Evolutionary conservation across 2,797 vertebrate species (phyloP).

Genomic region (Pachyuromys duprasi): DNA sequence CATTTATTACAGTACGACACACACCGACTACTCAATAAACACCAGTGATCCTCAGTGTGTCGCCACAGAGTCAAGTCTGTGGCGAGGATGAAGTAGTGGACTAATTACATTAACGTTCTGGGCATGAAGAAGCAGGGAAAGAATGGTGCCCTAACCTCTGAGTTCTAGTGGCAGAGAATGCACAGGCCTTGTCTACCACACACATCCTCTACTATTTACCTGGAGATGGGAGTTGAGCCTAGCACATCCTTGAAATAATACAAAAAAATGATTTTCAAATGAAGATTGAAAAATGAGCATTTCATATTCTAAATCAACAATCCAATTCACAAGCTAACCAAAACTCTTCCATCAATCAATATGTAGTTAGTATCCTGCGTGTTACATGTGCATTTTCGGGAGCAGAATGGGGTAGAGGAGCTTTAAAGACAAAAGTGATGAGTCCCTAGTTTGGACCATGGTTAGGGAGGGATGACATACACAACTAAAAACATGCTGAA

Average conservation of each 20-base stretch:
- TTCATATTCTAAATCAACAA: background rate
- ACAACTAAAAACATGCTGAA: slow-evolving; percentile 1
- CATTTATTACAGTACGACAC: background rate
- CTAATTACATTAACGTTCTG: background rate
- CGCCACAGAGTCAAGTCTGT: background rate
- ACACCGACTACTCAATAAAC: background rate
- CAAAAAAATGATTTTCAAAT: background rate
- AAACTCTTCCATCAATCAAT: background rate
- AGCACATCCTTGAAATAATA: background rate
- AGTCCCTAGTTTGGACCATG: background rate
- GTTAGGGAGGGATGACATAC: background rate
- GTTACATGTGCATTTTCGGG: background rate
- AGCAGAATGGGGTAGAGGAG: fast-evolving
- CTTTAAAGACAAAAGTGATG: background rate
- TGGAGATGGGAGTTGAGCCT: background rate
- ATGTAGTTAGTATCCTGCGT: background rate
- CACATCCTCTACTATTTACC: background rate
- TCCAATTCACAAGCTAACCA: slow-evolving; percentile 2
- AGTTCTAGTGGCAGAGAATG: background rate
- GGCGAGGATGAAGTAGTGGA: background rate
- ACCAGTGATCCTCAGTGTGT: background rate
- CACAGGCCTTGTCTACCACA: background rate
- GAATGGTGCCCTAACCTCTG: fast-evolving
- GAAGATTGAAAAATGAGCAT: background rate
- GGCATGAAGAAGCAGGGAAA: background rate